Percentiles rank a stretch among this genome's conserved stretches.
Conservation (phyloP, 2,797 vertebrate species). For the Eupleurogrammus muticus region DNA sequence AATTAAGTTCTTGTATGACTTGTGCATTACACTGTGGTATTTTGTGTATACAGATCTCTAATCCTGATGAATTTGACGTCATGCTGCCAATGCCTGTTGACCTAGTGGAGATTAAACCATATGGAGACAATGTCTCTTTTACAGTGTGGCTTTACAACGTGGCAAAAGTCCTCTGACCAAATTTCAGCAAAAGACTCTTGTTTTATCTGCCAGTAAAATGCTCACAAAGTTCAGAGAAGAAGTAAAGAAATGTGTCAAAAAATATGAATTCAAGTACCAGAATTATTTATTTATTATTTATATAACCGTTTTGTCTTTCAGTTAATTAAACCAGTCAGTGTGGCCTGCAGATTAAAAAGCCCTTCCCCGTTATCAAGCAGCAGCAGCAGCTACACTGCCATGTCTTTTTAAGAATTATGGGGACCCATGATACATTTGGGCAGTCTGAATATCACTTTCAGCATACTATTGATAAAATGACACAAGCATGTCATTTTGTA, state of each 20-base stretch:
- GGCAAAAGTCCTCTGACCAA: slow-evolving; percentile 49
- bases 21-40: neutral
- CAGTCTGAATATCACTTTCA: no score
- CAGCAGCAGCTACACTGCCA: neutral
- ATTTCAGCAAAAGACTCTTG: slow-evolving; percentile 73
- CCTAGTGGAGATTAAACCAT: slow-evolving; percentile 73
- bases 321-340: neutral
- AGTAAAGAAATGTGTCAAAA: slow-evolving; percentile 78
- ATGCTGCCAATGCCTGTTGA: slow-evolving; percentile 83
- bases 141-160: slow-evolving; percentile 84
- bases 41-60: slow-evolving; percentile 81
- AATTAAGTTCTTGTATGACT: neutral
- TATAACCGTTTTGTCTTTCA: neutral
- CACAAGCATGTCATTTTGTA: no score
- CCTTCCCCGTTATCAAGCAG: neutral
- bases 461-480: neutral
- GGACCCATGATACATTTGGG: neutral
- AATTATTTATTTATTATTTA: neutral
- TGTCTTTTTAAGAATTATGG: neutral
- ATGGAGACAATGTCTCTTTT: slow-evolving; percentile 80
- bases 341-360: neutral
- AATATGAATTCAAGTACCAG: slow-evolving; percentile 69
- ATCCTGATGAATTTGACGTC: slow-evolving; percentile 91
- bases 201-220: slow-evolving; percentile 83
- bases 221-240: slow-evolving; percentile 81